These are phyloP conservation scores for Nemoura dubitans DNA, from an alignment of 2,888 invertebrate genomes.

Conservation along the genomic window DNA sequence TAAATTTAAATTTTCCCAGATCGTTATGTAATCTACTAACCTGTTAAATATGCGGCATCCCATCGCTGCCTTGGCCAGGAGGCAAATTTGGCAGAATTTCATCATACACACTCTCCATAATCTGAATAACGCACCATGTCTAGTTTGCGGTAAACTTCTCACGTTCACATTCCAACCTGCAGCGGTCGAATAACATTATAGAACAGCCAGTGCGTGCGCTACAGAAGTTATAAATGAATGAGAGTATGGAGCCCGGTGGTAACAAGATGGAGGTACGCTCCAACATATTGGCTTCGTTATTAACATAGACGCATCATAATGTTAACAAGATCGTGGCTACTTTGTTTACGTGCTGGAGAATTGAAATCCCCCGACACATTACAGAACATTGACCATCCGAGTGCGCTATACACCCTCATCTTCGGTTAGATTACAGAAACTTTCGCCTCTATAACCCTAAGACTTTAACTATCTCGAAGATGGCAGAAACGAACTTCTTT, in stretches of 20 bases:
- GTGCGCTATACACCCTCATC: not conserved
- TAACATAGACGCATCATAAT: not conserved
- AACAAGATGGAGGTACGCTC: not conserved
- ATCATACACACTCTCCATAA: not conserved
- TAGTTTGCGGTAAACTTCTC: not conserved
- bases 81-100: not conserved
- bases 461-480: not conserved
- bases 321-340: not conserved
- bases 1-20: not conserved
- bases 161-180: not conserved
- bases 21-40: not conserved
- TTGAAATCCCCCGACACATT: too few relatives aligned
- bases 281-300: too few relatives aligned
- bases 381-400: too few relatives aligned
- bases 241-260: not conserved
- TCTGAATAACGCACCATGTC: not conserved
- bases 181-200: not conserved
- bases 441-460: not conserved
- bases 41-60: too few relatives aligned
- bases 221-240: not conserved
- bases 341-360: not conserved
- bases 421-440: not conserved
- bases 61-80: not conserved
- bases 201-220: not conserved
- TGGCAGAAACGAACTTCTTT: not conserved